Evolutionary conservation across 2,113 vertebrate species (phyloP).

Genomic region (Grus americana): DNA sequence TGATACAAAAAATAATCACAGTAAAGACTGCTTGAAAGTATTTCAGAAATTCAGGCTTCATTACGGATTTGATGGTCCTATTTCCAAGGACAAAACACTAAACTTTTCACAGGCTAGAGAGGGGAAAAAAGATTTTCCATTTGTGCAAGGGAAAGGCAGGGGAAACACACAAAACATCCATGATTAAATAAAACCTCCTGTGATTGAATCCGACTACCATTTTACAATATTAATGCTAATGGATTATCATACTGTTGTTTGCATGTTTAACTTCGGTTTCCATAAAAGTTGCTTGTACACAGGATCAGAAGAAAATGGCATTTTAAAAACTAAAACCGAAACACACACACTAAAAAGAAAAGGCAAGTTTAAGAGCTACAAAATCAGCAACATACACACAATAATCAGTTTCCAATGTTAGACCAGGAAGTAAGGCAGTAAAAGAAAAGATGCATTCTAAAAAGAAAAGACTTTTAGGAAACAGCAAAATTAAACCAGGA

Average conservation of each 20-base stretch:
- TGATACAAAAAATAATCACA: background rate
- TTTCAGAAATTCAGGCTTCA: background rate
- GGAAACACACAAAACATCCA: slow-evolving; percentile 64
- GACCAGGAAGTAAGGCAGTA: slow-evolving; percentile 71
- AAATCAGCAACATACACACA: slow-evolving; percentile 62
- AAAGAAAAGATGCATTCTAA: slow-evolving; percentile 62
- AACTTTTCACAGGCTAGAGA: slow-evolving; percentile 11
- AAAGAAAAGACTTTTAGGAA: slow-evolving; percentile 83
- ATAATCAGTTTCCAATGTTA: slow-evolving; percentile 66
- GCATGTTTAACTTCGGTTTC: slow-evolving; percentile 68
- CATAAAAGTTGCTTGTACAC: slow-evolving; percentile 56
- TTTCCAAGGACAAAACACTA: slow-evolving; percentile 2
- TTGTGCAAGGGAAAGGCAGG: slow-evolving; percentile 7
- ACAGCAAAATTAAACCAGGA: slow-evolving; percentile 82
- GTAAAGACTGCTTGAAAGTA: slow-evolving; percentile 12
- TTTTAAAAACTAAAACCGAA: slow-evolving; percentile 25
- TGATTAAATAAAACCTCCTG: slow-evolving; percentile 73
- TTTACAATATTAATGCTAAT: slow-evolving; percentile 81
- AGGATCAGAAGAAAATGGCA: slow-evolving; percentile 60
- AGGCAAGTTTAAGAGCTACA: slow-evolving; percentile 46
- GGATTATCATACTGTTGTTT: slow-evolving; percentile 62
- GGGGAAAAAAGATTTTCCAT: slow-evolving; percentile 16
- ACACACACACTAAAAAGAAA: background rate
- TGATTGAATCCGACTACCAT: slow-evolving; percentile 72
- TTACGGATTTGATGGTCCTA: background rate